These are phyloP conservation scores for Gnathonemus echidnorhynchus DNA, from an alignment of 2,113 vertebrate species.

Conservation along the genomic window DNA sequence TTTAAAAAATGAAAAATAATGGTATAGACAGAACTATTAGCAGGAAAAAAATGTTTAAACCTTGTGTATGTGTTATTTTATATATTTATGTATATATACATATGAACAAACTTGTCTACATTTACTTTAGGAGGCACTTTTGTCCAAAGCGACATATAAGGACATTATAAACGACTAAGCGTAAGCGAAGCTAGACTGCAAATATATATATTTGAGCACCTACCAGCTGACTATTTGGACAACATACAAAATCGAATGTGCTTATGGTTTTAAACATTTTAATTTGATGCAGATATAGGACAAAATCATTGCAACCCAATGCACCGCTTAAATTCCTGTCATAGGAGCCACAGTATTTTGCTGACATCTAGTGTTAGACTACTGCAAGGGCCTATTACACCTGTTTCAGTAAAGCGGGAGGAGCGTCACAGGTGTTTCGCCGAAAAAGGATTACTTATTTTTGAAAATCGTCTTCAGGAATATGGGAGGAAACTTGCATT, in stretches of 20 bases:
- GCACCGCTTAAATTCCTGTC: neutral
- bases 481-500: neutral
- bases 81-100: too few species aligned
- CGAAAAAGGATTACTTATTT: neutral
- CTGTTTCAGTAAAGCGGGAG: neutral
- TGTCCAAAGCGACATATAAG: too few species aligned
- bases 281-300: neutral
- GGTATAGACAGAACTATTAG: neutral
- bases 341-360: slow-evolving; percentile 11
- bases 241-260: neutral
- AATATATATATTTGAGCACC: neutral
- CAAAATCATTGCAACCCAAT: neutral
- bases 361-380: slow-evolving; percentile 23
- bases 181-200: neutral
- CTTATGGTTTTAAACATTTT: neutral
- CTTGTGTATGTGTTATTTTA: too few species aligned
- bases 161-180: too few species aligned
- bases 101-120: too few species aligned
- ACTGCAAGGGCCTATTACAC: neutral
- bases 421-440: neutral
- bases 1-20: neutral
- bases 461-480: neutral
- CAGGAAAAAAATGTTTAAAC: neutral
- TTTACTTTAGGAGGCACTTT: too few species aligned
- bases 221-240: neutral